Base-by-base conservation (phyloP, 2,113 vertebrate species). In the Muntiacus reevesi region DNA sequence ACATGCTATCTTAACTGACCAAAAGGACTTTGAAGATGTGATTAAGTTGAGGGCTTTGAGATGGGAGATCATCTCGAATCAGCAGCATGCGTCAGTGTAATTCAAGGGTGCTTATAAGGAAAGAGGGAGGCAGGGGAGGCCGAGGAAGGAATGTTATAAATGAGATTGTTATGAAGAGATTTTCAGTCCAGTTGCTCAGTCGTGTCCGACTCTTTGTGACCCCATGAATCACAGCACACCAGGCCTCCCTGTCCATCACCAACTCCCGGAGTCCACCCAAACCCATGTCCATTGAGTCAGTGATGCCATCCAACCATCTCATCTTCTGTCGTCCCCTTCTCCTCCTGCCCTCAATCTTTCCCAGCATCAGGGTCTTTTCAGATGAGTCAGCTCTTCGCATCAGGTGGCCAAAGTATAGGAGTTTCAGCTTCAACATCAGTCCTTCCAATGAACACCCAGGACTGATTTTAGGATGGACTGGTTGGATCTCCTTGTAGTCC, bases 131-230 rank as follows among this genome's bases (percentile, higher is more conserved):
- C 6, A 21, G 36, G 12, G 8, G 21, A 52, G 21, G 54, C 12
- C 4, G 5, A 64, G 30, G 33, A 87, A 45, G 7, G 45, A 16
- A 21, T 23, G 3, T 19, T 1, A 54, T 83, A 30, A 45, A 2
- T 3, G 55, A 88, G 50, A 71, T 21, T 36, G 9, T 21, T 36
- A 71, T 71, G n/a, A 17, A 71, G 64, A 71, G n/a, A 36, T 15
- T 67, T 64, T 67, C 30, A n/a, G 62, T 64, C n/a, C 64, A 21
- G 64, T 36, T 10, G 8, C 33, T 67, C 64, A 67, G 64, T 67
- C 4, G 0, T 67, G 64, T 67, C 33, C 0, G 0, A 67, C 16
- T 67, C 64, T n/a, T n/a, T 67, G 64, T 0, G 4, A 67, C 33
- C 64, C 62, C 33, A n/a, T 19, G 33, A n/a, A 67, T 16, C 4